Conservation (phyloP, 2,888 invertebrate genomes). For the Ctenicera cuprea region DNA sequence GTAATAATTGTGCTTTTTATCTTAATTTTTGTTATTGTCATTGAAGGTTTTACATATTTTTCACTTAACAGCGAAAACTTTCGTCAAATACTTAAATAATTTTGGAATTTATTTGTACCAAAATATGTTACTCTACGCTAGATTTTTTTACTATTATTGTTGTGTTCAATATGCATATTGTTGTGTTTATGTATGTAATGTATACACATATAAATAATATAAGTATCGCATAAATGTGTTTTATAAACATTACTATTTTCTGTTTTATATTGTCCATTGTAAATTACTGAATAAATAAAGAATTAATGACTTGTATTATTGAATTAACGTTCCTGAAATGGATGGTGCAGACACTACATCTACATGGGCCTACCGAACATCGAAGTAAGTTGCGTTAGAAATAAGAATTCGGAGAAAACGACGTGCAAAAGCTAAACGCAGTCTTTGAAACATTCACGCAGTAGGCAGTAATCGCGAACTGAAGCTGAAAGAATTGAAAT, state of each 20-base stretch:
- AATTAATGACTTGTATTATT: constrained; percentile 57
- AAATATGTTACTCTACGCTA: constrained; percentile 54
- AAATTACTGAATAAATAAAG: constrained; percentile 69
- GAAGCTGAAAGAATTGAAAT: not conserved
- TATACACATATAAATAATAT: constrained; percentile 69
- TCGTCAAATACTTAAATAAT: constrained; percentile 7
- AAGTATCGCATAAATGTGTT: constrained; percentile 71
- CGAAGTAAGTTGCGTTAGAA: too few relatives aligned
- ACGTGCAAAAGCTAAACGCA: not conserved
- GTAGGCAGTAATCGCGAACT: not conserved
- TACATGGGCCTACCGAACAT: too few relatives aligned
- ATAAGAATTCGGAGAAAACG: not conserved
- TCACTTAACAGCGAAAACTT: not conserved
- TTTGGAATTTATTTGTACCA: constrained; percentile 61
- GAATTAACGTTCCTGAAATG: not conserved
- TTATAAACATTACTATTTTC: constrained; percentile 72
- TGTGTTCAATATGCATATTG: constrained; percentile 73
- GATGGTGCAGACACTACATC: not conserved
- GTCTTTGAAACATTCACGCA: not conserved
- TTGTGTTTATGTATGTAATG: constrained; percentile 73
- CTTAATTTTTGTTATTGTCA: not conserved
- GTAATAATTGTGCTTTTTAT: constrained; percentile 20
- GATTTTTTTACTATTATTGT: constrained; percentile 69
- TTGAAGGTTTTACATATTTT: constrained; percentile 5
- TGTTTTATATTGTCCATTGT: constrained; percentile 74